Conservation (phyloP, 1,140 invertebrate species). For the Oryctes rhinoceros region DNA sequence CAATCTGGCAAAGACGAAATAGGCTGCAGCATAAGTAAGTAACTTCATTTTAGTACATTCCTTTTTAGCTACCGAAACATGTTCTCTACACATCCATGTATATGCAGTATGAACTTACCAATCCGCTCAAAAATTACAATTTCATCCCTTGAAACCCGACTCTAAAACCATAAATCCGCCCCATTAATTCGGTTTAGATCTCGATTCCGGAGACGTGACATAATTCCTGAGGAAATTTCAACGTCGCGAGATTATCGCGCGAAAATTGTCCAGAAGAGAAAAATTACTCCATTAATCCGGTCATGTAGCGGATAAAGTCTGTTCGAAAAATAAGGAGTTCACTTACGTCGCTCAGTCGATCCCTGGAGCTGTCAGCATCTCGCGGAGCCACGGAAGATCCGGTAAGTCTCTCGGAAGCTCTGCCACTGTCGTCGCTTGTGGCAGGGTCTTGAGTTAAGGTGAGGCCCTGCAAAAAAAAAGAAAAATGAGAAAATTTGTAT, state of each 20-base stretch:
- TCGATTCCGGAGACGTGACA: neutral
- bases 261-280: neutral
- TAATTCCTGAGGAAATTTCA: neutral
- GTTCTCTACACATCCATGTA: too few relatives aligned
- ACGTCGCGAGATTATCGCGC: neutral
- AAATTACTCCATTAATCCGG: neutral
- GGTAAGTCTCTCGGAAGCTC: constrained; percentile 78
- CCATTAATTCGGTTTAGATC: neutral
- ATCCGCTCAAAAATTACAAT: too few relatives aligned
- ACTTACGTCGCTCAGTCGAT: constrained; percentile 83
- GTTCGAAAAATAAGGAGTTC: neutral
- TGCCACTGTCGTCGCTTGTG: constrained; percentile 79
- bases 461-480: constrained; percentile 66
- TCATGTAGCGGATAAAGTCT: too few relatives aligned
- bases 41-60: too few relatives aligned
- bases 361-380: constrained; percentile 80
- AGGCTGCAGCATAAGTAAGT: too few relatives aligned
- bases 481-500: neutral
- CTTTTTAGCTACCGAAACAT: too few relatives aligned
- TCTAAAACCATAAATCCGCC: neutral
- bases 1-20: too few relatives aligned
- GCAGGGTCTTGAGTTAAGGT: constrained; percentile 75
- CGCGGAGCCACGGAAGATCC: constrained; percentile 75
- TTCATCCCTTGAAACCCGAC: too few relatives aligned
- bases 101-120: too few relatives aligned